Evolutionary conservation across 2,888 invertebrate species (phyloP), one percentile per base, ranked within the genome.

Genomic region (Adineta ricciae): DNA sequence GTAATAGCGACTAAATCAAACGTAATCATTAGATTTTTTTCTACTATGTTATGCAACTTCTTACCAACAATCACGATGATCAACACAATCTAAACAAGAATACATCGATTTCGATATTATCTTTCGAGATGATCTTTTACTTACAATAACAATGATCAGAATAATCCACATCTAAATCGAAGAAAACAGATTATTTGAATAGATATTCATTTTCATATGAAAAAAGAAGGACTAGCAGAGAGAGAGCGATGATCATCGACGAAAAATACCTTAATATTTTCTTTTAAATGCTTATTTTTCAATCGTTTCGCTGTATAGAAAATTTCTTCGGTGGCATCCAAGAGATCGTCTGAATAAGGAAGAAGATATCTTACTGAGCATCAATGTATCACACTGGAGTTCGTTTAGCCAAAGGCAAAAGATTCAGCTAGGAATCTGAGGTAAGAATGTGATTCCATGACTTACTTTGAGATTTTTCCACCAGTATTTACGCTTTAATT

Each of bases 401-500:
- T n/a, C n/a, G 46, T 46, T 5, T 46, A 46, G 46, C 8, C 46
- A 46, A 46, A 46, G n/a, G n/a, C 46, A 46, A 46, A 46, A 46
- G n/a, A n/a, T n/a, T n/a, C n/a, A n/a, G 11, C 19, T 64, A 3
- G 16, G 11, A 46, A 32, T 72, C 4, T 41, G 11, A 78, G 41
- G 41, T 11, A 27, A 24, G 38, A 38, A 41, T 9, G 41, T 38
- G 24, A 64, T 46, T 5, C 5, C 9, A 8, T 27, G 21, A 38
- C 78, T 78, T 87, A 91, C 91, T 93, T 97, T 97, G 89, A 96
- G 92, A 91, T 97, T 97, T 92, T 97, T 96, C 93, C 96, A 94
- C 97, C 97, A 97, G 91, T 95, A 96, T 92, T 97, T 97, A 90
- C 96, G 93, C 92, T 97, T 97, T 90, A 97, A 92, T 92, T 96